Conservation (phyloP, 2,797 vertebrate species). For the Pseudochirops cupreus region DNA sequence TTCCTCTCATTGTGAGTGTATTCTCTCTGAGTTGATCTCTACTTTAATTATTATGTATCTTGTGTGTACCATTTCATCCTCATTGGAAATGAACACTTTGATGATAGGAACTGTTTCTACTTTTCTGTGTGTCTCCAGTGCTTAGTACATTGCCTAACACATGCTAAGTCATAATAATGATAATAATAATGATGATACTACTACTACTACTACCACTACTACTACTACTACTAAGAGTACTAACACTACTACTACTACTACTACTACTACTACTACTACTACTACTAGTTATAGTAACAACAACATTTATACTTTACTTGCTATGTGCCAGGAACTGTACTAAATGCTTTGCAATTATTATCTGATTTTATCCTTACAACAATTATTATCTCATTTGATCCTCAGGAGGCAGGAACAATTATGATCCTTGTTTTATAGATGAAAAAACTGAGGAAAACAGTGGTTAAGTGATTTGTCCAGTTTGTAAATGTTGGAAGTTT, state of each 20-base stretch:
- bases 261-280: too few relatives aligned
- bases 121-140: background rate
- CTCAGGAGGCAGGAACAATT: background rate
- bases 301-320: background rate
- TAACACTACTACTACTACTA: too few relatives aligned
- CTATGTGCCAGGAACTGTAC: background rate
- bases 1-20: background rate
- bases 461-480: background rate
- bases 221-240: too few relatives aligned
- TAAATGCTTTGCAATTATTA: background rate
- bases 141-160: background rate
- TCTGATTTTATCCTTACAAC: background rate
- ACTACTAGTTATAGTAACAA: background rate
- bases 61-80: background rate
- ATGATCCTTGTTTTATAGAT: background rate
- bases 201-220: too few relatives aligned
- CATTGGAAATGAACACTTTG: background rate
- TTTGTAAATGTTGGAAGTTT: too few relatives aligned
- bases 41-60: background rate
- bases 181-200: too few relatives aligned
- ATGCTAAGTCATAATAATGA: background rate
- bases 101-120: too few relatives aligned
- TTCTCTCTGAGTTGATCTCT: background rate
- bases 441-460: background rate
- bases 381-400: background rate